Conservation (phyloP, 2,113 vertebrate genomes). For the Platycercus adscitus region DNA sequence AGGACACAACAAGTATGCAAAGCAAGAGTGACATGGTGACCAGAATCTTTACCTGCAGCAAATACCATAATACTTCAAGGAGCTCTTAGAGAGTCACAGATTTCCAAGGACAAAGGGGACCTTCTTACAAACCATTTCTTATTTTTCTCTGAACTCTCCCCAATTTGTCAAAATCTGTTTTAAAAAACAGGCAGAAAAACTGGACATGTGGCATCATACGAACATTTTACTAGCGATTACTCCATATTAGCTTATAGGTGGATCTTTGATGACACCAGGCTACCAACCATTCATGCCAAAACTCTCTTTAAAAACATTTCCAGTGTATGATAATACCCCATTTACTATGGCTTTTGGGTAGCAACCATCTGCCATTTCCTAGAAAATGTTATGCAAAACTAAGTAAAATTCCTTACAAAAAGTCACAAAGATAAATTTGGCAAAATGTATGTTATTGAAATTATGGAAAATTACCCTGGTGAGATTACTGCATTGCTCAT, state of each 20-base stretch:
- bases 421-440: background rate
- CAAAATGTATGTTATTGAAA: background rate
- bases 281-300: background rate
- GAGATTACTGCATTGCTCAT: background rate
- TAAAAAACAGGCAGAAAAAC: conserved; percentile 27
- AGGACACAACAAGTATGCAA: background rate
- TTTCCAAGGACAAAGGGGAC: background rate
- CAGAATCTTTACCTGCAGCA: background rate
- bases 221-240: background rate
- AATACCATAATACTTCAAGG: background rate
- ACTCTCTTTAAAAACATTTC: background rate
- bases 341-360: background rate
- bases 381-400: background rate
- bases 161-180: background rate
- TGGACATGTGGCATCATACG: background rate
- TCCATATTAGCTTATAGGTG: background rate
- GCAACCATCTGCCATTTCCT: background rate
- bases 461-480: background rate
- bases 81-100: background rate
- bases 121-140: background rate
- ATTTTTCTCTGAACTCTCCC: background rate
- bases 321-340: background rate
- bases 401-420: background rate
- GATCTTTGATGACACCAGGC: background rate
- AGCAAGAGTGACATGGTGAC: background rate